These are phyloP conservation scores for Corvus cornix DNA, from an alignment of 2,113 vertebrate species.

Conservation along the genomic window DNA sequence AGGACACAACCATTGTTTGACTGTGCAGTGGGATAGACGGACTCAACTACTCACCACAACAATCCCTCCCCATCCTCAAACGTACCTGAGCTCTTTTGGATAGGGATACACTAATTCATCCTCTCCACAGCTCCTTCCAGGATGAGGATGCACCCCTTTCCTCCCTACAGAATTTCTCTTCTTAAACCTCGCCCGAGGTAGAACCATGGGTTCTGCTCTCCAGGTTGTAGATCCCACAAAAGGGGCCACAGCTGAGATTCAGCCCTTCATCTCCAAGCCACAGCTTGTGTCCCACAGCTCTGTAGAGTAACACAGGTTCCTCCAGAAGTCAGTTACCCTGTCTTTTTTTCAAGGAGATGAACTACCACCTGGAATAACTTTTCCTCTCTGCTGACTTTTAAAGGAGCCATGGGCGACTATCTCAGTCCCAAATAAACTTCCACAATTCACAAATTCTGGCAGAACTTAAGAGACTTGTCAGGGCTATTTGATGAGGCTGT, in stretches of 20 bases:
- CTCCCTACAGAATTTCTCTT: not conserved
- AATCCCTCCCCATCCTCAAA: not conserved
- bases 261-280: not conserved
- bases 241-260: not conserved
- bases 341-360: not conserved
- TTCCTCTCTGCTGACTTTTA: not conserved
- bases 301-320: not conserved
- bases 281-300: not conserved
- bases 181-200: not conserved
- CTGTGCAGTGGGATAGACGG: not conserved
- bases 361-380: not conserved
- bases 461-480: not conserved
- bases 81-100: not conserved
- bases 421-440: not conserved
- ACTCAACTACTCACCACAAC: accelerated
- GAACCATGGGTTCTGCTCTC: not conserved
- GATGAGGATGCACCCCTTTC: not conserved
- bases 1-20: not conserved
- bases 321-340: not conserved
- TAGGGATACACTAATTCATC: not conserved
- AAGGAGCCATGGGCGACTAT: not conserved
- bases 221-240: not conserved
- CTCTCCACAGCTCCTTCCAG: not conserved
- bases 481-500: not conserved
- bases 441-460: not conserved